Evolutionary conservation across 2,888 invertebrate species (phyloP), one percentile per base, ranked within the genome.

Genomic region (Ischnura elegans): DNA sequence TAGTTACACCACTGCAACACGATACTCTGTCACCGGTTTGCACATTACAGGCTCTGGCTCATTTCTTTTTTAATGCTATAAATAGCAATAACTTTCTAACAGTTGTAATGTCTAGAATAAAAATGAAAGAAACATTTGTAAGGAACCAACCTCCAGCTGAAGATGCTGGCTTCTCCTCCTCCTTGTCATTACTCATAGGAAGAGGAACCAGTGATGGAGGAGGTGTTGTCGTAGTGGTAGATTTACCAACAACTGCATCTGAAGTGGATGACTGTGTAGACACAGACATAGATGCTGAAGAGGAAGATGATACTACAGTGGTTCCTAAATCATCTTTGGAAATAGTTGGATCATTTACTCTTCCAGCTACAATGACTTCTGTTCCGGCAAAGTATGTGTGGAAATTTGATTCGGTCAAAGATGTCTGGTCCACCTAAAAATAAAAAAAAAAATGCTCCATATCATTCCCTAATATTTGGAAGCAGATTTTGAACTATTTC

Each of bases 291-390:
- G 90, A 85, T 66, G 87, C 93, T 86, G 76, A 55, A 87, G 47
- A 94, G 29, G 61, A 87, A 29, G 87, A 76, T 61, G 93, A 76
- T 42, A 45, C 93, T 43, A 86, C 94, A 25, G 94, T 93, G 25
- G 94, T 90, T 19, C 93, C 94, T 16, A 94, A 93, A 29, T 93
- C 93, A 84, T 86, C 94, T 87, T 94, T 94, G 87, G 93, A 87
- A 93, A 61, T 51, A 87, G 94, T 87, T 87, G 93, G 46, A 61
- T 94, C 93, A 76, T 94, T 90, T 43, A 96, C 94, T 94, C 96
- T 96, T 0, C 97, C 98, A 8, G 97, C 97, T 43, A 97, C 97
- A 42, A 97, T 97, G 86, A 97, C 95, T 95, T 98, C 97, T 0
- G 97, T 96, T n/a, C 97, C 97, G 0, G 96, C 95, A 95, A 97